phyloP scores from a whole-genome alignment of 2,113 vertebrate species.

The Hippocampus guttulatus region DNA sequence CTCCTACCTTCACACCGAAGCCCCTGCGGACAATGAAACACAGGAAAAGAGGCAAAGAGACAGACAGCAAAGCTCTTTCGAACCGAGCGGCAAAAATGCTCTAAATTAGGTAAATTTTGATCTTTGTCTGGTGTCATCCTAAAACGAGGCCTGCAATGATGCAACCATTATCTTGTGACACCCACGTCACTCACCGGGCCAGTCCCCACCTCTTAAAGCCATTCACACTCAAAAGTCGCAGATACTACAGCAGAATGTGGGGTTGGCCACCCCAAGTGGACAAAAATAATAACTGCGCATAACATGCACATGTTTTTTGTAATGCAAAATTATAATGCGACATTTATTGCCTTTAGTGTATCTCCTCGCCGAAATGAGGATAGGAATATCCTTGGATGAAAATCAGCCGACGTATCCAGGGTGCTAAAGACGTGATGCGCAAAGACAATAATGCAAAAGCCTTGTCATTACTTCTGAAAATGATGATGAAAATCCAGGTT shows the following conservation, averaged over 20 bases:
- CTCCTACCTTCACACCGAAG: conserved; percentile 28
- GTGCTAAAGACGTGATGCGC: not conserved
- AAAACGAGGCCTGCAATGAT: no score
- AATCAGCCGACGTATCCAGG: not conserved
- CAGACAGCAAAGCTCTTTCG: conserved; percentile 1
- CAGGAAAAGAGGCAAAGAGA: conserved; percentile 10
- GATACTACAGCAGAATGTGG: not conserved
- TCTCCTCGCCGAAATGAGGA: not conserved
- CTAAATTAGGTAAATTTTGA: not conserved
- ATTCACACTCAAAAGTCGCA: not conserved
- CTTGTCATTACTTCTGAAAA: not conserved
- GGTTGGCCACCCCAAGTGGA: not conserved
- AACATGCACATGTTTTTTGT: not conserved
- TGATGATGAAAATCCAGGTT: not conserved
- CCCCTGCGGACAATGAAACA: conserved; percentile 39
- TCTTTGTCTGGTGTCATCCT: no score
- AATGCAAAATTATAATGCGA: no score
- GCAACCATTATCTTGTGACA: no score
- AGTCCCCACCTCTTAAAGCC: not conserved
- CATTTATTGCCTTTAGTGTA: not conserved
- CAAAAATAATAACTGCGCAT: not conserved
- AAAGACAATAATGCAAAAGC: not conserved
- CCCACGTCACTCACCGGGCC: no score
- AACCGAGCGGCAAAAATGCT: conserved; percentile 2
- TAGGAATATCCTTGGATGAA: not conserved